phyloP scores from a whole-genome alignment of 2,888 invertebrate genomes.

The Drosophila macrospina region DNA sequence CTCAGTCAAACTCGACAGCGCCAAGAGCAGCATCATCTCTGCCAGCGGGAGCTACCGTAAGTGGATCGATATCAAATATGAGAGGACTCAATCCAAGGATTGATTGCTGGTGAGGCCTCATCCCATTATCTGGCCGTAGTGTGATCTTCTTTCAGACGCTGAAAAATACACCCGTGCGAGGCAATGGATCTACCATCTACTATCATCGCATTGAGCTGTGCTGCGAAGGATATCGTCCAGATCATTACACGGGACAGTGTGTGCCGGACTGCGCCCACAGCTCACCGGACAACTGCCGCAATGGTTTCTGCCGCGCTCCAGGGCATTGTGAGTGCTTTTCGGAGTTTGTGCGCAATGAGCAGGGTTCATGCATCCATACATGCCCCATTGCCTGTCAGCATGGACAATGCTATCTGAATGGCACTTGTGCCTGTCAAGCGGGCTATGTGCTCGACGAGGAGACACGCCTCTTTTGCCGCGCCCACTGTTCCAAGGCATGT shows the following conservation, averaged over 20 bases:
- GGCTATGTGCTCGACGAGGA: conserved; percentile 78
- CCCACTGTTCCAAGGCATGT: conserved; percentile 83
- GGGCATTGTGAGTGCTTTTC: conserved; percentile 82
- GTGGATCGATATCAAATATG: conserved; percentile 38
- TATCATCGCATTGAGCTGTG: conserved; percentile 89
- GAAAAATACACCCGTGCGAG: conserved; percentile 79
- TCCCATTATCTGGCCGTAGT: conserved; percentile 42
- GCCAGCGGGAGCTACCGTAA: conserved; percentile 82
- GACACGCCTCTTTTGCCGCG: conserved; percentile 83
- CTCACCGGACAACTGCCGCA: conserved; percentile 85
- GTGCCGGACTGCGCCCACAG: conserved; percentile 83
- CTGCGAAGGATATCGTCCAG: conserved; percentile 89
- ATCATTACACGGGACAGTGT: conserved; percentile 86
- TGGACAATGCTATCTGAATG: conserved; percentile 88
- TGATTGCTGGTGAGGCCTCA: not conserved
- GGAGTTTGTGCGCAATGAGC: conserved; percentile 81
- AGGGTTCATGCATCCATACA: conserved; percentile 87
- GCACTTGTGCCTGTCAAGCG: conserved; percentile 88
- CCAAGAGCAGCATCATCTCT: conserved; percentile 61
- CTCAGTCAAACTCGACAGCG: conserved; percentile 55
- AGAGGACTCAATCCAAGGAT: not conserved
- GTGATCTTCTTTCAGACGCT: conserved; percentile 80
- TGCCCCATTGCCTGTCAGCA: conserved; percentile 90
- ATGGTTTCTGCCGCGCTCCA: conserved; percentile 86
- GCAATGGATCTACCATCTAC: conserved; percentile 83